phyloP scores from a whole-genome alignment of 2,888 invertebrate species.

The Spisula solida region DNA sequence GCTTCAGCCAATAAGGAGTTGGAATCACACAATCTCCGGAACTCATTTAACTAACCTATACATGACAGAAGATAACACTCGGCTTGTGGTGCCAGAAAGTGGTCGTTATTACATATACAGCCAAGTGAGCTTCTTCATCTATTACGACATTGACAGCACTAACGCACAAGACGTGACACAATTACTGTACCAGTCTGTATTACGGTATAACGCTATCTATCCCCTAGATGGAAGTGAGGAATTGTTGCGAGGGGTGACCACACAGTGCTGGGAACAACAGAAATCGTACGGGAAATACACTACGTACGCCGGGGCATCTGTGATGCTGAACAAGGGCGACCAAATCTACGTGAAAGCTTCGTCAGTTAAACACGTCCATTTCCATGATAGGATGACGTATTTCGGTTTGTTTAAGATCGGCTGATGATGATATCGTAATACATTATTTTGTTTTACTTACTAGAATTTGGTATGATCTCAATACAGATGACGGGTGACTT shows the following conservation, averaged over 20 bases:
- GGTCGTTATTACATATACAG: conserved; percentile 76
- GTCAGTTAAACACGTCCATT: conserved; percentile 45
- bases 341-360: conserved; percentile 73
- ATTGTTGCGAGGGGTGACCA: conserved; percentile 71
- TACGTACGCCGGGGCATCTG: conserved; percentile 73
- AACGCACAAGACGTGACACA: conserved; percentile 35
- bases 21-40: conserved; percentile 48
- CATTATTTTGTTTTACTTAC: neutral
- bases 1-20: conserved; percentile 64
- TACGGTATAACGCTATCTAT: conserved; percentile 71
- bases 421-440: neutral
- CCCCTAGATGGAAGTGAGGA: conserved; percentile 72
- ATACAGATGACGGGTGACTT: neutral
- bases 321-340: conserved; percentile 70
- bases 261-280: conserved; percentile 72
- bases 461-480: neutral
- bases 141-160: conserved; percentile 55
- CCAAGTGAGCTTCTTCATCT: conserved; percentile 71
- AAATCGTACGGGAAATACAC: conserved; percentile 73
- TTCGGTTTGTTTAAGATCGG: conserved; percentile 67
- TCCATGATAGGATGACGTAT: conserved; percentile 42
- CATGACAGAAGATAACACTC: conserved; percentile 56
- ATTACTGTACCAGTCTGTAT: conserved; percentile 72
- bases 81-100: conserved; percentile 67
- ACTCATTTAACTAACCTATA: conserved; percentile 66